Evolutionary conservation across 2,113 vertebrate species (phyloP).

Genomic region (Cryptotis parvus): DNA sequence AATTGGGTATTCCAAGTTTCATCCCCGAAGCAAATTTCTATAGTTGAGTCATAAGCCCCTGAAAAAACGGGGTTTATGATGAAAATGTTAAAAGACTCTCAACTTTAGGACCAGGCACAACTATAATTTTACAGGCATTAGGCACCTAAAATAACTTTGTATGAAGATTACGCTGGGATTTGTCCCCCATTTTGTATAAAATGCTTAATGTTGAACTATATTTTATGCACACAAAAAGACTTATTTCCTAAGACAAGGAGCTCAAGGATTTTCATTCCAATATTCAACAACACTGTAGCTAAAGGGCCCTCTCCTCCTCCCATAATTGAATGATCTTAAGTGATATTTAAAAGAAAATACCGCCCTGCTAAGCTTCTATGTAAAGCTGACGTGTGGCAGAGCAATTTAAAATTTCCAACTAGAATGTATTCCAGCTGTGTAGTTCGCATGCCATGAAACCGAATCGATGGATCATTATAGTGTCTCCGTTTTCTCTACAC

Average conservation of each 20-base stretch:
- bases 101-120: slow-evolving; percentile 83
- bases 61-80: slow-evolving; percentile 82
- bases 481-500: slow-evolving; percentile 27
- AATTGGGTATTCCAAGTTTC: slow-evolving; percentile 68
- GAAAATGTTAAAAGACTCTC: slow-evolving; percentile 81
- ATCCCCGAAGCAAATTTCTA: slow-evolving; percentile 79
- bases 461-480: slow-evolving; percentile 39
- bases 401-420: slow-evolving; percentile 64
- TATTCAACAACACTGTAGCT: slow-evolving; percentile 82
- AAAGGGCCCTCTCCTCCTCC: slow-evolving; percentile 77
- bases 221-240: slow-evolving; percentile 85
- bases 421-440: slow-evolving; percentile 56
- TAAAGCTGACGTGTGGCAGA: slow-evolving; percentile 51
- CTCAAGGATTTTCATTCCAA: slow-evolving; percentile 82
- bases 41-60: slow-evolving; percentile 77
- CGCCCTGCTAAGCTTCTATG: slow-evolving; percentile 64
- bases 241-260: slow-evolving; percentile 83
- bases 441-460: slow-evolving; percentile 10
- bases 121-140: slow-evolving; percentile 86
- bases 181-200: slow-evolving; percentile 84
- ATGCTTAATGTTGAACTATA: slow-evolving; percentile 86
- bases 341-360: slow-evolving; percentile 81
- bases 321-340: slow-evolving; percentile 79
- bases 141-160: slow-evolving; percentile 85
- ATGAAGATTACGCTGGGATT: slow-evolving; percentile 86